phyloP scores from a whole-genome alignment of 2,113 vertebrate species.

The Zingel zingel region DNA sequence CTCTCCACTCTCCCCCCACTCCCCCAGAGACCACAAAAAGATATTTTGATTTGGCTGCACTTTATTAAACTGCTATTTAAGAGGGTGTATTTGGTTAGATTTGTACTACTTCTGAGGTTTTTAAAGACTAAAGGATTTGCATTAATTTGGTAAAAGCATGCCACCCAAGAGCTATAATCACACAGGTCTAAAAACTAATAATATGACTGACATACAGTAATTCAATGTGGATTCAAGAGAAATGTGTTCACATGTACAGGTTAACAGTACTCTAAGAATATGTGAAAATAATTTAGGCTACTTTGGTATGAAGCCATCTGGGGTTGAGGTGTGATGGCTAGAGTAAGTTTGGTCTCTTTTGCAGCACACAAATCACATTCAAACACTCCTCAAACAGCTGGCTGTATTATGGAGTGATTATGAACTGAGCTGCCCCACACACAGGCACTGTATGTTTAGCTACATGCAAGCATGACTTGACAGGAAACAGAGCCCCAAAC shows the following conservation, averaged over 20 bases:
- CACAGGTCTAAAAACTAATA: conserved; percentile 44
- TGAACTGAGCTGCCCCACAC: conserved; percentile 53
- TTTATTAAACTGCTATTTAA: conserved; percentile 72
- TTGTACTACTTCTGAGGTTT: conserved; percentile 59
- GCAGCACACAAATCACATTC: conserved; percentile 50
- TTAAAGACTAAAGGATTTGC: conserved; percentile 76
- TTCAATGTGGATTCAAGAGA: conserved; percentile 33
- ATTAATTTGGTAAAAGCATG: conserved; percentile 68
- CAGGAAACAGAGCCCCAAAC: conserved; percentile 65
- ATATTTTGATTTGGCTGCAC: conserved; percentile 69
- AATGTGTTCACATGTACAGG: conserved; percentile 28
- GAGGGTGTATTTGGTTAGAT: conserved; percentile 59
- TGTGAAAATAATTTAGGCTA: conserved; percentile 6
- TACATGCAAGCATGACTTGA: conserved; percentile 62
- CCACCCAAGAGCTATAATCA: conserved; percentile 58
- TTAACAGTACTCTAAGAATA: conserved; percentile 29
- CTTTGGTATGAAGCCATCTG: conserved; percentile 27
- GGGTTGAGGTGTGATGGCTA: conserved; percentile 47
- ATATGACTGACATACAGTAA: conserved; percentile 23
- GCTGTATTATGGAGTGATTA: conserved; percentile 65
- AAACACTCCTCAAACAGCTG: conserved; percentile 59
- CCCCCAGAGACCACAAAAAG: conserved; percentile 58
- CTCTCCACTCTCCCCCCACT: conserved; percentile 23
- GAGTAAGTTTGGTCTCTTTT: conserved; percentile 23
- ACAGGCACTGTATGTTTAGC: conserved; percentile 52